phyloP scores from a whole-genome alignment of 2,888 invertebrate genomes.

The Villa cingulata region DNA sequence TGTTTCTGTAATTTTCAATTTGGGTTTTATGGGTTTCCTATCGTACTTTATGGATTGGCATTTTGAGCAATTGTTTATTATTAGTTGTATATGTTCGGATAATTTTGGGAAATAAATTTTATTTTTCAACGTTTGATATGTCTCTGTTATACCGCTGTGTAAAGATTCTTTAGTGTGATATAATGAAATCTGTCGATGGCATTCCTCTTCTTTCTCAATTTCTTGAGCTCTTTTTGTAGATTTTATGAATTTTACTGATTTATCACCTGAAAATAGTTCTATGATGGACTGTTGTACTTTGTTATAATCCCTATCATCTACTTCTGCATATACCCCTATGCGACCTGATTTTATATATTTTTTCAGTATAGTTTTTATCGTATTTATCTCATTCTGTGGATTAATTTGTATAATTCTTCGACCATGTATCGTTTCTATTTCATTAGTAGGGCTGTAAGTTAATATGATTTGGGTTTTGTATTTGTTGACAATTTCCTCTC shows the following conservation, averaged over 20 bases:
- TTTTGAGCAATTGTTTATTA: conserved; percentile 10
- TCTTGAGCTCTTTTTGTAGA: conserved; percentile 6
- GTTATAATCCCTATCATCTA: conserved; percentile 8
- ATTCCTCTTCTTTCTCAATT: conserved; percentile 9
- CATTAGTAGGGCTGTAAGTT: too few species aligned
- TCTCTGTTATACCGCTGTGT: conserved; percentile 12
- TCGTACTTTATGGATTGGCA: neutral
- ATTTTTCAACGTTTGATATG: conserved; percentile 11
- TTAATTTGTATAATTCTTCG: too few species aligned
- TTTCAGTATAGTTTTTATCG: too few species aligned
- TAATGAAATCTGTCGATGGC: conserved; percentile 9
- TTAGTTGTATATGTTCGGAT: conserved; percentile 9
- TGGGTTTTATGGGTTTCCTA: conserved; percentile 1
- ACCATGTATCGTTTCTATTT: too few species aligned
- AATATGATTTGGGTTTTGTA: too few species aligned
- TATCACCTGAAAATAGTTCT: too few species aligned
- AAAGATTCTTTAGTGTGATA: conserved; percentile 13
- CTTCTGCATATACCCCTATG: conserved; percentile 5
- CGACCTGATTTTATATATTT: too few species aligned
- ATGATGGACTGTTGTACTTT: conserved; percentile 10
- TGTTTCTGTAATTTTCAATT: neutral
- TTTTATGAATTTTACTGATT: conserved; percentile 8
- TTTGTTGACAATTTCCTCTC: too few species aligned
- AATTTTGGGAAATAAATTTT: conserved; percentile 12
- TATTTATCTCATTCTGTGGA: too few species aligned